Conservation (phyloP, 35 echinoderm and acorn worm genomes). For the Anneissia japonica region DNA sequence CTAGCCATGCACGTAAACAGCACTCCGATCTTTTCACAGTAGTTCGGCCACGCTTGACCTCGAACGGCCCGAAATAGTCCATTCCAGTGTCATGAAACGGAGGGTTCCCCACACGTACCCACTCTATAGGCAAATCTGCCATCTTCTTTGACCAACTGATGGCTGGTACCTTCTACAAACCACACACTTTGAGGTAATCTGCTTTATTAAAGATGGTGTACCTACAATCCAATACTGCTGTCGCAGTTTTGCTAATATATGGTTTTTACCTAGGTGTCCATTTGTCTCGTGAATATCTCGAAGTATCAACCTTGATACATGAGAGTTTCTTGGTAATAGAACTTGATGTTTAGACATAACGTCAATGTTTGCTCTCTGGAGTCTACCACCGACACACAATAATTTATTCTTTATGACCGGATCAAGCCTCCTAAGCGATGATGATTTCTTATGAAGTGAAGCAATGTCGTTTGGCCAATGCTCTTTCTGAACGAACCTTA, state of each 20-base stretch:
- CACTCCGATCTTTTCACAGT: constrained; percentile 25
- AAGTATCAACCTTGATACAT: neutral
- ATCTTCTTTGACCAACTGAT: neutral
- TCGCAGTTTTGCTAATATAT: neutral
- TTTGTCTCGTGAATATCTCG: neutral
- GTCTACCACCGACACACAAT: neutral
- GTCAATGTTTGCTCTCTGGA: neutral
- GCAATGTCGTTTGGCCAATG: too few species aligned
- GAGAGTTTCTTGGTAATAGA: neutral
- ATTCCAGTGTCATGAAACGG: constrained; percentile 48
- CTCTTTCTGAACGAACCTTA: too few species aligned
- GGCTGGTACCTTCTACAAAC: neutral
- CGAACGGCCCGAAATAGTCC: constrained; percentile 49
- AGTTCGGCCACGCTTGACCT: constrained; percentile 13
- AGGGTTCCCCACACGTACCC: constrained; percentile 35
- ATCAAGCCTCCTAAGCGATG: neutral
- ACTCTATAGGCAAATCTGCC: constrained; percentile 39
- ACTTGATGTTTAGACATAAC: neutral
- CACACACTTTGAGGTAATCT: neutral
- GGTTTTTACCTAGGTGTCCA: neutral
- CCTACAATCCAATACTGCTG: constrained; percentile 5
- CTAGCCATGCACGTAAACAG: constrained; percentile 39
- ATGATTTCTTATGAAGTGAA: neutral
- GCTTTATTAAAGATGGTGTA: neutral
- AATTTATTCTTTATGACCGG: neutral